phyloP scores from a whole-genome alignment of 2,797 vertebrate species.

The Sebastes nivosus region DNA sequence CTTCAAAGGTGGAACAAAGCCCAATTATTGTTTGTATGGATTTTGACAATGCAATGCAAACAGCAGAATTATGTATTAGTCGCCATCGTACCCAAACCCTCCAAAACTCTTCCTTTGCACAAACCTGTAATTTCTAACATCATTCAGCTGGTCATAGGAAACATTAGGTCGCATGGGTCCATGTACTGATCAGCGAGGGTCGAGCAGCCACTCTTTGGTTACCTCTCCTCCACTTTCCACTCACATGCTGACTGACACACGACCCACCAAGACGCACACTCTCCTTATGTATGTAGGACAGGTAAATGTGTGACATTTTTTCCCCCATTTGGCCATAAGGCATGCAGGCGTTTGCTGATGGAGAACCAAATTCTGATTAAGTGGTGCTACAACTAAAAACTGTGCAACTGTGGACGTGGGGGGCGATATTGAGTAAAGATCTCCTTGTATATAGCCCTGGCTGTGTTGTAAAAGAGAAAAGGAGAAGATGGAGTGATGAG shows the following conservation, averaged over 20 bases:
- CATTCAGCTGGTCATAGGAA: slow-evolving; percentile 82
- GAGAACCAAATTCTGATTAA: slow-evolving; percentile 75
- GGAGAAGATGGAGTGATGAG: slow-evolving; percentile 63
- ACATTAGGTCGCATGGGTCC: slow-evolving; percentile 80
- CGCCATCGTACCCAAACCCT: neutral
- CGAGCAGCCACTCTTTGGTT: slow-evolving; percentile 76
- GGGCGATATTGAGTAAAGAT: slow-evolving; percentile 75
- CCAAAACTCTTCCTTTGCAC: slow-evolving; percentile 26
- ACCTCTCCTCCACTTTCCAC: slow-evolving; percentile 76
- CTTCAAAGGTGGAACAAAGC: neutral
- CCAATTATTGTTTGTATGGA: neutral
- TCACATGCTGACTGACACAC: slow-evolving; percentile 71
- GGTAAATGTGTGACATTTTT: slow-evolving; percentile 87
- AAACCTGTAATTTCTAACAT: slow-evolving; percentile 83
- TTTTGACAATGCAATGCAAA: neutral
- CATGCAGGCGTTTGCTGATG: slow-evolving; percentile 72
- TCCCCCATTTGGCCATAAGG: slow-evolving; percentile 65
- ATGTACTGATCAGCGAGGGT: slow-evolving; percentile 76
- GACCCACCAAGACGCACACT: slow-evolving; percentile 77
- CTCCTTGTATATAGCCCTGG: slow-evolving; percentile 62
- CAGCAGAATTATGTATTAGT: neutral
- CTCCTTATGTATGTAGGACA: slow-evolving; percentile 80
- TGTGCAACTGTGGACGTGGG: slow-evolving; percentile 42
- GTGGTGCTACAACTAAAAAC: slow-evolving; percentile 40
- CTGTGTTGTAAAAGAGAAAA: slow-evolving; percentile 50